These are phyloP conservation scores for Bambusicola thoracicus DNA, from an alignment of 2,113 vertebrate genomes.

Conservation along the genomic window DNA sequence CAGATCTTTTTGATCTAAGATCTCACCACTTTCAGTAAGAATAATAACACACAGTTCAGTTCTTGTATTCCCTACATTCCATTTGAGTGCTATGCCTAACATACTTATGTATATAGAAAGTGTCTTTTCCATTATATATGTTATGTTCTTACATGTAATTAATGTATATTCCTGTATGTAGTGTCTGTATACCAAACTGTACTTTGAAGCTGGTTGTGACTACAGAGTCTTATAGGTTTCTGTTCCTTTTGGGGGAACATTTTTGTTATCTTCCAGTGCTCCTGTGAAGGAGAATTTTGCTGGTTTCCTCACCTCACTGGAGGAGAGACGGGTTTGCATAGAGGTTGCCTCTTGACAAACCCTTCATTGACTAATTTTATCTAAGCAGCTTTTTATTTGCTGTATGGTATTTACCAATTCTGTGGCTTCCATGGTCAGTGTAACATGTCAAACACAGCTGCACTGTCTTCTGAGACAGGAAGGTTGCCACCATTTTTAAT, in stretches of 20 bases:
- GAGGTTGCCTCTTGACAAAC: not conserved
- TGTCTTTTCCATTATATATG: not conserved
- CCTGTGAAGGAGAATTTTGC: not conserved
- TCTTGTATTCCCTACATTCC: not conserved
- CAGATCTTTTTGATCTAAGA: not conserved
- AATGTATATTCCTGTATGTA: not conserved
- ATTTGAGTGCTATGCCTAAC: not conserved
- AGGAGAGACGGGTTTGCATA: not conserved
- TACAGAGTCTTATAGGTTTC: not conserved
- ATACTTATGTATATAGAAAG: fast-evolving
- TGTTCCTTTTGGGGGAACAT: not conserved
- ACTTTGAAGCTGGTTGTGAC: not conserved
- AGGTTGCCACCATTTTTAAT: not conserved
- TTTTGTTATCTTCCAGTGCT: not conserved
- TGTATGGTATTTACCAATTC: not conserved
- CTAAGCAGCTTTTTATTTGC: not conserved
- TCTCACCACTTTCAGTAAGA: not conserved
- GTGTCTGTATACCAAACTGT: fast-evolving
- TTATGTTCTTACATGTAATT: not conserved
- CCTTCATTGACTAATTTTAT: not conserved
- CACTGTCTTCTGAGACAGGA: not conserved
- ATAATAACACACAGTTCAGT: not conserved
- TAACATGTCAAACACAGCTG: not conserved
- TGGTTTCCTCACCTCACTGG: not conserved
- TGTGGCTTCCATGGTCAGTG: not conserved